Conservation (phyloP, 2,113 vertebrate genomes). For the Phycodurus eques region DNA sequence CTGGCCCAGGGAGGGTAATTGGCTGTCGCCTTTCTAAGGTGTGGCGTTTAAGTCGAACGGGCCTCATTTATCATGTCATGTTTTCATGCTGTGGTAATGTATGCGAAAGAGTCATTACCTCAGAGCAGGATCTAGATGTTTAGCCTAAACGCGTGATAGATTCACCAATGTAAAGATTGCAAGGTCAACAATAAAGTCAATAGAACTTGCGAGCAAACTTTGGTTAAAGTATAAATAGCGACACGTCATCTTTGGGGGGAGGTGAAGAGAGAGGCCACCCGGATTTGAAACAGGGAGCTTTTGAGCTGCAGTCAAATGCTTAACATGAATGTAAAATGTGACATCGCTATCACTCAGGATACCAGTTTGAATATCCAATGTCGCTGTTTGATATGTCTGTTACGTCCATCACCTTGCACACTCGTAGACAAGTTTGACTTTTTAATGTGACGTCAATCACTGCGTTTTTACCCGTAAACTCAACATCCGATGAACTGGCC, state of each 20-base stretch:
- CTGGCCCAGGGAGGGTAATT: constrained; percentile 55
- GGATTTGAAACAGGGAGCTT: too few species aligned
- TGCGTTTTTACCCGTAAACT: too few species aligned
- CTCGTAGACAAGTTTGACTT: too few species aligned
- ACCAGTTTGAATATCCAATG: too few species aligned
- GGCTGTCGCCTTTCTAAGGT: constrained; percentile 57
- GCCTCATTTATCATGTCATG: constrained; percentile 62
- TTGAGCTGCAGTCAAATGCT: too few species aligned
- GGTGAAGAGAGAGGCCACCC: too few species aligned
- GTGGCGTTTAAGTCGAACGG: constrained; percentile 58
- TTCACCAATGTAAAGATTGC: background rate
- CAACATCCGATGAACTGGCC: too few species aligned
- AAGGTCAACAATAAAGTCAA: background rate
- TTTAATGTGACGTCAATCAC: too few species aligned
- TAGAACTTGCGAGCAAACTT: background rate
- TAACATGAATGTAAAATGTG: too few species aligned
- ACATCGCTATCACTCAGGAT: too few species aligned
- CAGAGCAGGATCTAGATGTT: constrained; percentile 22
- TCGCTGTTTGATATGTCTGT: too few species aligned
- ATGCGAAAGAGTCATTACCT: constrained; percentile 32
- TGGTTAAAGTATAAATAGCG: background rate
- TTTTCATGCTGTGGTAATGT: constrained; percentile 31
- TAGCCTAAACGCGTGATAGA: constrained; percentile 1
- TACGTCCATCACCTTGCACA: too few species aligned
- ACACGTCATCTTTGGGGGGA: background rate